These are phyloP conservation scores for Lamprotornis superbus DNA, from an alignment of 2,113 vertebrate species.

Conservation along the genomic window DNA sequence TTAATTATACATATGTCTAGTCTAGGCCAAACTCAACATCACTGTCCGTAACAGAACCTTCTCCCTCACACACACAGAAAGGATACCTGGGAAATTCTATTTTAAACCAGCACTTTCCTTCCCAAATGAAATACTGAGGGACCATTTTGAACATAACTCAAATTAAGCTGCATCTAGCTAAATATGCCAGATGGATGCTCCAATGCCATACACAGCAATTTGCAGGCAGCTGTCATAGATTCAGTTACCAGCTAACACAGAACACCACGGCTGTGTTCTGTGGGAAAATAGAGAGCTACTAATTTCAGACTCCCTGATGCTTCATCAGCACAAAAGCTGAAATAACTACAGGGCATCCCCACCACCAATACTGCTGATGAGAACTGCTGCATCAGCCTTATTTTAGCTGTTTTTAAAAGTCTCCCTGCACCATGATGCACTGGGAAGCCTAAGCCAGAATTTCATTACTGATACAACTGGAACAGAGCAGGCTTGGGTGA, in stretches of 20 bases:
- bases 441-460: neutral
- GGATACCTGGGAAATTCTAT: neutral
- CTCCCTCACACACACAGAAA: neutral
- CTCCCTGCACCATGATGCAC: neutral
- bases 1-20: neutral
- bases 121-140: neutral
- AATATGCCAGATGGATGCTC: neutral
- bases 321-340: neutral
- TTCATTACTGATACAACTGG: neutral
- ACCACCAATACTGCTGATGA: too few species aligned
- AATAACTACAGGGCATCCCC: neutral
- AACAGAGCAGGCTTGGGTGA: neutral
- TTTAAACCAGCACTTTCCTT: neutral
- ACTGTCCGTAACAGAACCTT: neutral
- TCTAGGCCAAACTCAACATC: neutral
- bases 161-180: neutral
- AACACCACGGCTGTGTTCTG: neutral
- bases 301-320: neutral
- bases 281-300: neutral
- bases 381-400: neutral
- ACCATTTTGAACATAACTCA: fast-evolving
- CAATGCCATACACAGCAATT: neutral
- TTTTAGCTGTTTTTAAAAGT: neutral
- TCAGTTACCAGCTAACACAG: neutral
- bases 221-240: neutral